Evolutionary conservation across 2,113 vertebrate genomes (phyloP), one percentile per base, ranked within the genome.

Genomic region (Neofelis nebulosa): DNA sequence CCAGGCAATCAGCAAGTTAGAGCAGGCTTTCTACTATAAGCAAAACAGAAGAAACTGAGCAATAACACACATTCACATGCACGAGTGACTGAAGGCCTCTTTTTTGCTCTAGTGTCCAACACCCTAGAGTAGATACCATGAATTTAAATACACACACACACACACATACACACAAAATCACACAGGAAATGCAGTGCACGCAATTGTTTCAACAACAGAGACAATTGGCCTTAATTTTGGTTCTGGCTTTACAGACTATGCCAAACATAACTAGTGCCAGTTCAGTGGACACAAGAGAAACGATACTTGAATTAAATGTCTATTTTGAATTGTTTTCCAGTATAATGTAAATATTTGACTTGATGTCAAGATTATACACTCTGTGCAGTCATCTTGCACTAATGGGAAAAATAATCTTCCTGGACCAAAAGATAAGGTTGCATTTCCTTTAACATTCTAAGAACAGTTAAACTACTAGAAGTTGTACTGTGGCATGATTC

Each of bases 321-420:
- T 13, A 94, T 52, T 78, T 92, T 65, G 92, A 86, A 55, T 66
- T 45, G 21, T 89, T 87, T 86, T 63, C 63, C 11, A 79, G 15
- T 38, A 69, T 69, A 89, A 48, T 31, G 48, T 95, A 96, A 97
- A 83, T 55, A 89, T 69, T 41, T 92, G 11, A 84, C 52, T 96
- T 89, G 21, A 80, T 25, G 1, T 33, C 61, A 89, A 3, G 21
- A 21, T 68, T 88, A 83, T 71, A 92, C 91, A 91, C 10, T 85
- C 76, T 41, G 21, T 5, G 33, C 76, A 88, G 13, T 85, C 93
- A 91, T 89, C 29, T n/a, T 78, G 18, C n/a, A 80, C 63, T 61
- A 89, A 63, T n/a, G 33, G 27, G 36, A 78, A 78, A 94, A 92
- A 92, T 76, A 80, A 81, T 66, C 63, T 82, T 73, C 85, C 71